These are phyloP conservation scores for Ceyx margarethae DNA, from an alignment of 2,113 vertebrate species.

Conservation along the genomic window DNA sequence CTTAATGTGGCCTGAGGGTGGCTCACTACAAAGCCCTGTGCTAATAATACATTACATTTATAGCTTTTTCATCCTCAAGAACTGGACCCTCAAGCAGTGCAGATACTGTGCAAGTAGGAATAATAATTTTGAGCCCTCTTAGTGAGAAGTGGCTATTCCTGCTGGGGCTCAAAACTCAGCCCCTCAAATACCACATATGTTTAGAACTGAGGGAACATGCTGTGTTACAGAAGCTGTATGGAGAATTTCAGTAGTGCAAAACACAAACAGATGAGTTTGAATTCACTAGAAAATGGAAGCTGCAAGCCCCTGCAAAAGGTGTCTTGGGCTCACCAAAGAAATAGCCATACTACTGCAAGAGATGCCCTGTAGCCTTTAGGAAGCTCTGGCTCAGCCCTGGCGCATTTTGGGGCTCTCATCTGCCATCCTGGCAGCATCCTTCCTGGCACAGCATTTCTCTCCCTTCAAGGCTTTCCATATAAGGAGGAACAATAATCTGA, in stretches of 20 bases:
- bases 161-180: neutral
- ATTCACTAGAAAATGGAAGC: neutral
- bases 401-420: fast-evolving
- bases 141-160: neutral
- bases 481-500: neutral
- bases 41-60: slow-evolving; percentile 46
- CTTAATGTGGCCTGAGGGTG: slow-evolving; percentile 54
- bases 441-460: neutral
- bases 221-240: neutral
- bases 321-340: neutral
- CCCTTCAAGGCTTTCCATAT: neutral
- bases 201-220: neutral
- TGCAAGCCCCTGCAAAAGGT: neutral
- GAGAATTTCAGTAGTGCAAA: neutral
- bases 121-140: neutral
- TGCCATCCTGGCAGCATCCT: neutral
- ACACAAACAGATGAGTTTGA: neutral
- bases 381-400: neutral
- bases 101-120: neutral
- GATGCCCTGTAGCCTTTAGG: neutral
- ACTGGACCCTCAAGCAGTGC: neutral
- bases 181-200: neutral
- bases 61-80: slow-evolving; percentile 27
- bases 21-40: slow-evolving; percentile 54
- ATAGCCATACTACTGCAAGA: neutral